These are phyloP conservation scores for Clarias batrachus DNA, from an alignment of 2,113 vertebrate genomes.

Conservation along the genomic window DNA sequence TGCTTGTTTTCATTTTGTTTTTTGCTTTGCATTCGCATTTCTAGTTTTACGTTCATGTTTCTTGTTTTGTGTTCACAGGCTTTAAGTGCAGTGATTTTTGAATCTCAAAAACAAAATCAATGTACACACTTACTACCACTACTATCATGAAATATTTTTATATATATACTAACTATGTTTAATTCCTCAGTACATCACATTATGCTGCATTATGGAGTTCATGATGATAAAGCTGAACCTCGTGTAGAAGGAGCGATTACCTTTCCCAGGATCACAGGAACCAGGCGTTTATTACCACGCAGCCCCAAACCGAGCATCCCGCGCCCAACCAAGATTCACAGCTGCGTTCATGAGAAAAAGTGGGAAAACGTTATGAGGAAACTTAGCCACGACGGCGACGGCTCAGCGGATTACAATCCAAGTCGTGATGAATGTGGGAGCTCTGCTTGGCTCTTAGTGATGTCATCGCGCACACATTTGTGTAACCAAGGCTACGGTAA, in stretches of 20 bases:
- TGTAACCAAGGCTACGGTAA: conserved; percentile 23
- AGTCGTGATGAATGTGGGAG: conserved; percentile 33
- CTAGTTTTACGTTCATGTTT: too few relatives aligned
- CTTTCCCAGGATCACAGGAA: conserved; percentile 20
- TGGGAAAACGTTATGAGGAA: conserved; percentile 18
- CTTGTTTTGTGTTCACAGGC: too few relatives aligned
- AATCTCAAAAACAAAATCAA: too few relatives aligned
- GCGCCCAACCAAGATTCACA: conserved; percentile 66
- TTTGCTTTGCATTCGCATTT: too few relatives aligned
- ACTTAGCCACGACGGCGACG: neutral
- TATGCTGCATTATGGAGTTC: neutral
- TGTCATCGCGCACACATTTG: conserved; percentile 12
- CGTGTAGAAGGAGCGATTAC: neutral
- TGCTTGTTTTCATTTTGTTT: too few relatives aligned
- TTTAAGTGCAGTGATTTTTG: too few relatives aligned
- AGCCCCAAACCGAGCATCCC: conserved; percentile 60
- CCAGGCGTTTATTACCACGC: conserved; percentile 64
- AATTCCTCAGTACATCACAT: neutral
- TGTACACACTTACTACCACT: too few relatives aligned
- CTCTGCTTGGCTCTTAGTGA: neutral
- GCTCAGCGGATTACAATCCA: conserved; percentile 4
- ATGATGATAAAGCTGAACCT: neutral
- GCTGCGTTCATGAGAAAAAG: conserved; percentile 58
- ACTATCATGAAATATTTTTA: neutral
- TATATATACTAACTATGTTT: neutral